phyloP scores from a whole-genome alignment of 2,888 invertebrate genomes.

The Calameuta filiformis region DNA sequence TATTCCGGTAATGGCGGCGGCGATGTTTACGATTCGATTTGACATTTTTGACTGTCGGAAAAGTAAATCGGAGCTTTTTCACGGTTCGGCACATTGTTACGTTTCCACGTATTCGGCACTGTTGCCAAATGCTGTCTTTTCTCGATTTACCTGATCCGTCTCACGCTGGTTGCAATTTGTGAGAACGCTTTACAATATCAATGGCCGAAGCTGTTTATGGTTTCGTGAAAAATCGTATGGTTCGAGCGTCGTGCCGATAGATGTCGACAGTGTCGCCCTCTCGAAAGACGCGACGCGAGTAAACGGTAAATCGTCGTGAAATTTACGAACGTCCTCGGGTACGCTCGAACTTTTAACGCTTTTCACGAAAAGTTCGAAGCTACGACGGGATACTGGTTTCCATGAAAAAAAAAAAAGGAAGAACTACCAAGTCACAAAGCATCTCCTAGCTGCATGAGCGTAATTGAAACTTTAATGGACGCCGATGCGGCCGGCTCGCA shows the following conservation, averaged over 20 bases:
- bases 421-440: slow-evolving; percentile 22
- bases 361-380: background rate
- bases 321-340: background rate
- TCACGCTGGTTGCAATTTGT: background rate
- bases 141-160: background rate
- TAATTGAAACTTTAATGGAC: slow-evolving; percentile 48
- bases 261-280: background rate
- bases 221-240: background rate
- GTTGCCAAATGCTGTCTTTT: background rate
- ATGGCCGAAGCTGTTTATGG: background rate
- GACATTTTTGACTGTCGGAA: background rate
- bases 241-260: background rate
- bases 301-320: background rate
- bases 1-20: background rate
- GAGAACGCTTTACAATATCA: background rate
- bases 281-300: background rate
- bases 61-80: background rate
- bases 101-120: background rate
- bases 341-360: background rate
- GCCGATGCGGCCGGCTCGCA: slow-evolving; percentile 17
- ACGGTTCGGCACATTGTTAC: background rate
- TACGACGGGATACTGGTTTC: background rate
- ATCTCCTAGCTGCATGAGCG: slow-evolving; percentile 31
- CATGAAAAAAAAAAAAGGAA: slow-evolving; percentile 15
- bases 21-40: background rate